phyloP scores from a whole-genome alignment of 2,888 invertebrate genomes.

The Melanchra persicariae region DNA sequence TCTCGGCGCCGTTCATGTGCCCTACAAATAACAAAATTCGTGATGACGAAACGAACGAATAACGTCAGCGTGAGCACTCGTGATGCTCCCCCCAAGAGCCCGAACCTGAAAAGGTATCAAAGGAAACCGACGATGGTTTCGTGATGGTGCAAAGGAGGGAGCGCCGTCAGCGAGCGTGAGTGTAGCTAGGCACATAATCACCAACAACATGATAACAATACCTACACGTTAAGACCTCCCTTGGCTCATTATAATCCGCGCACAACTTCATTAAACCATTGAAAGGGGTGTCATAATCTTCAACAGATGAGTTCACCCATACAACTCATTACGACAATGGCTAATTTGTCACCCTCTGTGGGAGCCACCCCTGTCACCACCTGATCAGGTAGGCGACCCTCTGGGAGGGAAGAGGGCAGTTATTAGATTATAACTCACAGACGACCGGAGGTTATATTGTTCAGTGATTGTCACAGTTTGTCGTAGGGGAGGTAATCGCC shows the following conservation, averaged over 20 bases:
- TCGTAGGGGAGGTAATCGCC: slow-evolving; percentile 14
- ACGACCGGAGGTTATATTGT: slow-evolving; percentile 48
- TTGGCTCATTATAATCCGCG: slow-evolving; percentile 5
- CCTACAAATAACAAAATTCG: no score
- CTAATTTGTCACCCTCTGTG: slow-evolving; percentile 62
- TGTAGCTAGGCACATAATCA: background rate
- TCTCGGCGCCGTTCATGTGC: no score
- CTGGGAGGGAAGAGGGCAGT: slow-evolving; percentile 65
- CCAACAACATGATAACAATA: background rate
- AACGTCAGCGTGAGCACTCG: no score
- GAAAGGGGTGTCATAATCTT: slow-evolving; percentile 62
- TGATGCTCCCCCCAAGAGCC: no score
- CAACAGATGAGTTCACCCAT: slow-evolving; percentile 39
- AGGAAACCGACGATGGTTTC: no score
- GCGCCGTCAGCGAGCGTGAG: no score
- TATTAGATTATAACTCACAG: slow-evolving; percentile 70
- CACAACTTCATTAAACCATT: slow-evolving; percentile 33
- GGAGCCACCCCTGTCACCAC: slow-evolving; percentile 48
- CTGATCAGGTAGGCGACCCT: slow-evolving; percentile 66
- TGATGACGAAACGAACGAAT: no score
- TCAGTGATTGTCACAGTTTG: slow-evolving; percentile 37
- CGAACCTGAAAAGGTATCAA: no score
- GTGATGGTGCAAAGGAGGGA: no score
- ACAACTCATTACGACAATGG: slow-evolving; percentile 56
- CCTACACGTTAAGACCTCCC: background rate